Conservation (phyloP, 2,113 vertebrate genomes). For the Crotophaga sulcirostris region DNA sequence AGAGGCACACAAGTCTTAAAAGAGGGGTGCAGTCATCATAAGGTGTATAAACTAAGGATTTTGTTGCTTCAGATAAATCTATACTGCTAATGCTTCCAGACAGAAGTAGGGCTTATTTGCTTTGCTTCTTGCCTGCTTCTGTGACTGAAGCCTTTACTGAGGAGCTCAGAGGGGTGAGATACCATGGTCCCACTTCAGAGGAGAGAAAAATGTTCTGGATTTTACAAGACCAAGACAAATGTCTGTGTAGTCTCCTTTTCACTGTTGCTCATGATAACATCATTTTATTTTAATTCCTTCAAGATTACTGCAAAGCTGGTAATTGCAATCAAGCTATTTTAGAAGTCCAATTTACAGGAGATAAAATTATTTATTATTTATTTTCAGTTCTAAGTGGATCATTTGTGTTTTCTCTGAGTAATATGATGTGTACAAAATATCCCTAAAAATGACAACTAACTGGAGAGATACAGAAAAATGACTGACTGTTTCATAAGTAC, state of each 20-base stretch:
- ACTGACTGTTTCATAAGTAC: background rate
- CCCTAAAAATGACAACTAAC: conserved; percentile 34
- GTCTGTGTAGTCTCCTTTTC: background rate
- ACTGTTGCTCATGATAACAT: background rate
- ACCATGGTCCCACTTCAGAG: background rate
- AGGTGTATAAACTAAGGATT: background rate
- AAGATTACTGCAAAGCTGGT: conserved; percentile 64
- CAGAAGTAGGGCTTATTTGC: background rate
- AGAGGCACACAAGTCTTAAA: background rate
- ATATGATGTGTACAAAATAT: conserved; percentile 5
- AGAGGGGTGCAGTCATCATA: background rate
- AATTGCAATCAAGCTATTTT: conserved; percentile 66
- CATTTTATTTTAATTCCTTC: conserved; percentile 45
- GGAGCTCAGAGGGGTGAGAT: background rate
- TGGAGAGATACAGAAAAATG: conserved; percentile 33
- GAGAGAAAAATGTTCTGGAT: background rate
- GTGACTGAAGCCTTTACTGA: background rate
- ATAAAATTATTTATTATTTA: conserved; percentile 68
- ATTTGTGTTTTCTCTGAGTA: conserved; percentile 56
- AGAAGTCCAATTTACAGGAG: conserved; percentile 57
- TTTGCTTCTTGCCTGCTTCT: background rate
- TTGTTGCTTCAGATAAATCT: background rate
- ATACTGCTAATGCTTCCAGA: background rate
- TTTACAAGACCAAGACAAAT: background rate
- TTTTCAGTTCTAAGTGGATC: conserved; percentile 57